These are phyloP conservation scores for Anoplius nigerrimus DNA, from an alignment of 2,888 invertebrate species.

Conservation along the genomic window DNA sequence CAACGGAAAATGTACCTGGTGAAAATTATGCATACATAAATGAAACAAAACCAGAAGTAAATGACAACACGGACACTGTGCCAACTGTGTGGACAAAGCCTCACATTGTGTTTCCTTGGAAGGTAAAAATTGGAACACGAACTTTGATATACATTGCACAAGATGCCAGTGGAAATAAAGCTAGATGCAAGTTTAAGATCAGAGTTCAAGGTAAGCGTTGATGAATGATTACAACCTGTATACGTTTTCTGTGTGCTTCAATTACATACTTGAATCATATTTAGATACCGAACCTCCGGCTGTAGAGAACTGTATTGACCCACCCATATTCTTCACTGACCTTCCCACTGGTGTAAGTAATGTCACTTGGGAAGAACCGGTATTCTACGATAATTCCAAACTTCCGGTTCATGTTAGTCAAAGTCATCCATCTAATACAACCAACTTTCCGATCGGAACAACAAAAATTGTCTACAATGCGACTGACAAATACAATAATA, in stretches of 20 bases:
- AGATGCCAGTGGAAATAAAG: slow-evolving; percentile 79
- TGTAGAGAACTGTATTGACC: slow-evolving; percentile 79
- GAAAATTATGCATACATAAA: slow-evolving; percentile 77
- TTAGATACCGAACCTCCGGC: slow-evolving; percentile 78
- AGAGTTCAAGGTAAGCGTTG: slow-evolving; percentile 76
- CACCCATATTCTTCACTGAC: slow-evolving; percentile 75
- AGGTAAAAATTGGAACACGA: slow-evolving; percentile 79
- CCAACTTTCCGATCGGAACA: slow-evolving; percentile 77
- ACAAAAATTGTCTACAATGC: slow-evolving; percentile 79
- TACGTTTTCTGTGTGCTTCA: not conserved
- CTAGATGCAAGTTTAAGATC: slow-evolving; percentile 79
- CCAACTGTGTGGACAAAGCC: slow-evolving; percentile 79
- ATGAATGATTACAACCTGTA: no score
- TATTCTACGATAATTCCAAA: slow-evolving; percentile 79
- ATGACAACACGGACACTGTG: slow-evolving; percentile 79
- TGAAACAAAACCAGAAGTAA: slow-evolving; percentile 75
- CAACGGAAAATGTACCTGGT: slow-evolving; percentile 74
- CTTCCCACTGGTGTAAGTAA: slow-evolving; percentile 69
- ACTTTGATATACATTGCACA: slow-evolving; percentile 80
- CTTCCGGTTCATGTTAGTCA: slow-evolving; percentile 66
- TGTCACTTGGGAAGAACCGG: slow-evolving; percentile 79
- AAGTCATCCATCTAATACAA: slow-evolving; percentile 74
- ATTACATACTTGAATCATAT: not conserved
- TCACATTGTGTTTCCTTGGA: slow-evolving; percentile 77
- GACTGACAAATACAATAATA: slow-evolving; percentile 78